Evolutionary conservation across 2,113 vertebrate genomes (phyloP).

Genomic region (Crotalus tigris): DNA sequence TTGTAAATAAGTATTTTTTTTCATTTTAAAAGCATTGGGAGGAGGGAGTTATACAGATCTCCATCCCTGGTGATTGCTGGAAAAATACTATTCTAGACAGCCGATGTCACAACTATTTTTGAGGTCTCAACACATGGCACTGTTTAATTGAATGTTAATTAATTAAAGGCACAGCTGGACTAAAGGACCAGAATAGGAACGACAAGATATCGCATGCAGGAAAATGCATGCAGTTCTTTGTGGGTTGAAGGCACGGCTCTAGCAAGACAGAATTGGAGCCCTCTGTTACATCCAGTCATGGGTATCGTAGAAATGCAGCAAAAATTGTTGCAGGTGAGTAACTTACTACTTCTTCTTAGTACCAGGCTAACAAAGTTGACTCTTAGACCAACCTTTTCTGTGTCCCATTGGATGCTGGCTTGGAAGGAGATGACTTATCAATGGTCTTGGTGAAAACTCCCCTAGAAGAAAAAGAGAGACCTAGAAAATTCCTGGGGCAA

Average conservation of each 20-base stretch:
- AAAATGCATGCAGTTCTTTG: neutral
- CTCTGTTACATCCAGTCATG: neutral
- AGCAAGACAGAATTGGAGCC: neutral
- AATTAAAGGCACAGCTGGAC: neutral
- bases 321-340: neutral
- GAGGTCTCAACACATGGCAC: neutral
- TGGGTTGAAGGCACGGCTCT: too few species aligned
- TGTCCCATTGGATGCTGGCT: slow-evolving; percentile 30
- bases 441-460: slow-evolving; percentile 74
- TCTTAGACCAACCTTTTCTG: slow-evolving; percentile 56
- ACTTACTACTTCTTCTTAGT: neutral
- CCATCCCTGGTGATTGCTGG: neutral
- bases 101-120: neutral
- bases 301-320: neutral
- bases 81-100: neutral
- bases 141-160: neutral
- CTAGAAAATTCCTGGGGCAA: neutral
- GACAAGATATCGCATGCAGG: neutral
- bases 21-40: neutral
- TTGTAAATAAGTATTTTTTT: neutral
- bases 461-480: slow-evolving; percentile 47
- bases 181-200: neutral
- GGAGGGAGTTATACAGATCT: neutral
- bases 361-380: neutral
- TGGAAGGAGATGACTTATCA: slow-evolving; percentile 55